Conservation (phyloP, 2,113 vertebrate genomes). For the Aptenodytes patagonicus region DNA sequence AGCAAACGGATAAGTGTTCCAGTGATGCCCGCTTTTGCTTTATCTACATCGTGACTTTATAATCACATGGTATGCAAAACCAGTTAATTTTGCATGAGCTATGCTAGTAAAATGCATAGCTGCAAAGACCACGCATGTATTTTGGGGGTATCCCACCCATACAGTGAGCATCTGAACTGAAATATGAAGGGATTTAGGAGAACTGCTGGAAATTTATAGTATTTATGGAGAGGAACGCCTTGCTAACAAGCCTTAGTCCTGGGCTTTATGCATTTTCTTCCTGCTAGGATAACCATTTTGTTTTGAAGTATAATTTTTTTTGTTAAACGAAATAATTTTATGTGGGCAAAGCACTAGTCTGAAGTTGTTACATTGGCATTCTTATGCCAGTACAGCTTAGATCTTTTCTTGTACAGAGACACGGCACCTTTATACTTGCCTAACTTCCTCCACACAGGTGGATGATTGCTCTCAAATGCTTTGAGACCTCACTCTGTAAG, state of each 20-base stretch:
- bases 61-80: neutral
- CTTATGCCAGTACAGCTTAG: neutral
- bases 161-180: neutral
- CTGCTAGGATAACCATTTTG: neutral
- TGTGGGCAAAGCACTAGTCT: neutral
- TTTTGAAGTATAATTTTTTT: neutral
- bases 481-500: neutral
- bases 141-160: neutral
- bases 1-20: neutral
- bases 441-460: neutral
- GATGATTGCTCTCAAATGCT: neutral
- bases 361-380: neutral
- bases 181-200: neutral
- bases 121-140: neutral
- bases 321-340: neutral
- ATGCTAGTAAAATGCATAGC: neutral
- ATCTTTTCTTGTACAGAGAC: neutral
- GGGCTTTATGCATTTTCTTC: neutral
- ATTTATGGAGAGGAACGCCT: neutral
- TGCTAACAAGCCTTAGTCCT: neutral
- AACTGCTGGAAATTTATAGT: neutral
- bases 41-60: neutral
- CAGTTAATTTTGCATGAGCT: neutral
- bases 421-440: neutral
- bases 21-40: neutral